Base-by-base conservation (phyloP, 1,140 invertebrate genomes). In the Fopius arisanus region DNA sequence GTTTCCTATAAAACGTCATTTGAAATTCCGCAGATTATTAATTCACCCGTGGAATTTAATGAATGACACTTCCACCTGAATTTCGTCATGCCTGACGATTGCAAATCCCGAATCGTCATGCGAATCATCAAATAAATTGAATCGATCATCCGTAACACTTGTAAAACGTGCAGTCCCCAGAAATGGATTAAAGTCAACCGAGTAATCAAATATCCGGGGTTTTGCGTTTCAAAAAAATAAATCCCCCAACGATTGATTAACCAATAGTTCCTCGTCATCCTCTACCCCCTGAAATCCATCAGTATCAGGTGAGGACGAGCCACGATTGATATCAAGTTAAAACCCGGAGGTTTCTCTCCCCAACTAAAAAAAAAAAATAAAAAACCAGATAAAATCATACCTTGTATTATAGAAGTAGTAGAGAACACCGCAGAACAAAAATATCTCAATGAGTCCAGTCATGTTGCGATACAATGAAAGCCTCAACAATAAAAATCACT, bases 381-480 rank as follows among this genome's bases (percentile, higher is more conserved):
- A 40, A 51, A 51, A 14, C 33, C 37, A 54, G 14, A 43, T 19
- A 68, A 68, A 33, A 59, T 63, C 33, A 83, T 85, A 88, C 86
- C 86, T 86, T 76, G 79, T 77, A 74, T 84, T 86, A 75, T 86
- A 86, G 76, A 88, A 86, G 69, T 87, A 88, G 75, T 83, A 87
- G 41, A 88, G 78, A 5, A 87, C 81, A 69, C 84, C 86, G 73
- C 83, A 86, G 70, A 88, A 86, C 74, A 88, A 76, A 65, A 87
- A 87, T 33, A 88, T 78, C 73, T 87, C 86, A 67, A 88, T 78
- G 59, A 87, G 78, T 62, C 86, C 85, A 74, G 84, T 84, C 86
- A 87, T 88, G 48, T 67, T 78, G 43, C 19, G 76, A 77, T 80
- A 81, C 79, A 67, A 88, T 87, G 83, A 79, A 80, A 59, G 26